A percentile compares a stretch with the other conserved stretches of the same genome.
These are phyloP conservation scores for Lithophane socia DNA, from an alignment of 2,888 invertebrate genomes.

Conservation along the genomic window DNA sequence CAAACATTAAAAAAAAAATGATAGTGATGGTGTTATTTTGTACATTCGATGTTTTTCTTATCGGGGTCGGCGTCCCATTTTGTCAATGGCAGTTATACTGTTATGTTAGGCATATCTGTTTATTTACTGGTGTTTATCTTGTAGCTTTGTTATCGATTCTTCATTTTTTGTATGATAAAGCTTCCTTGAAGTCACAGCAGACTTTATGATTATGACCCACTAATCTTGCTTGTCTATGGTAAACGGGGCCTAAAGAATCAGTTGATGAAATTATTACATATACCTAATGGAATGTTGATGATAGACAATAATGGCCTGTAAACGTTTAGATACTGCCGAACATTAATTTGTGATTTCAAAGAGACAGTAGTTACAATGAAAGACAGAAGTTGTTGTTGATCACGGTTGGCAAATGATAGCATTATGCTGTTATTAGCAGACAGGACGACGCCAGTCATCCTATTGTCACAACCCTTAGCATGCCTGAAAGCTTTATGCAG, in stretches of 20 bases:
- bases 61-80: slow-evolving; percentile 7
- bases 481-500: background rate
- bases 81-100: background rate
- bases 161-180: slow-evolving; percentile 4
- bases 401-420: background rate
- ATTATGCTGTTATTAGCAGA: background rate
- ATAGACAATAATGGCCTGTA: background rate
- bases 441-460: background rate
- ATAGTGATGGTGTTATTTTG: slow-evolving; percentile 16
- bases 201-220: background rate
- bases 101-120: slow-evolving; percentile 16
- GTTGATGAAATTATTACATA: background rate
- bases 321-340: background rate
- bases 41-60: slow-evolving; percentile 18
- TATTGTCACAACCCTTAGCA: background rate
- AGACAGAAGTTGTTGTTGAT: too few species aligned
- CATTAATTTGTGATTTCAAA: background rate
- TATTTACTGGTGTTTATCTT: slow-evolving; percentile 22
- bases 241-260: background rate
- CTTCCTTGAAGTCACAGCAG: background rate
- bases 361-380: background rate
- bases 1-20: slow-evolving; percentile 28
- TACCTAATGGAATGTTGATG: background rate
- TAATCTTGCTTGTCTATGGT: background rate
- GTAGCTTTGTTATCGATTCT: background rate